Conservation (phyloP, 2,797 vertebrate genomes). For the Enteromius viviparus region DNA sequence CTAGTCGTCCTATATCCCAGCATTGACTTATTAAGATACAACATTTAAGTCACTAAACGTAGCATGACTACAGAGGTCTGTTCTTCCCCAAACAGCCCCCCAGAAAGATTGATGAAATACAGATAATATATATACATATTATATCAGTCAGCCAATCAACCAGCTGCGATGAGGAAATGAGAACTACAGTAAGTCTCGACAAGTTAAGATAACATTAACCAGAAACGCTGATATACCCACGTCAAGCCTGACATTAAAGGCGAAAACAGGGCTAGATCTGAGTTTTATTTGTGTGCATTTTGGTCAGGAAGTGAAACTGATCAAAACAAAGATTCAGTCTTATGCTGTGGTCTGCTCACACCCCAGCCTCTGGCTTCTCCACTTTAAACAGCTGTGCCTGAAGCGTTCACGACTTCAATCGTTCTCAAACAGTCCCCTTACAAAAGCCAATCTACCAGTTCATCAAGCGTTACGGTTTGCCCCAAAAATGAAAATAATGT, state of each 20-base stretch:
- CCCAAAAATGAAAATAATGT: neutral
- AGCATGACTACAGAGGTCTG: neutral
- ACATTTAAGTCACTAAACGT: neutral
- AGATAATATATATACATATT: neutral
- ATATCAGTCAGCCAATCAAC: neutral
- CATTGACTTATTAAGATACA: neutral
- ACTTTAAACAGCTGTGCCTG: conserved; percentile 12
- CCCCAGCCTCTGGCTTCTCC: conserved; percentile 22
- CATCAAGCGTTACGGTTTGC: neutral
- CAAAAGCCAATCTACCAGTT: neutral
- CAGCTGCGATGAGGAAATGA: neutral
- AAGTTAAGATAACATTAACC: neutral
- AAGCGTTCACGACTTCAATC: neutral
- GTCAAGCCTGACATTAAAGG: conserved; percentile 14
- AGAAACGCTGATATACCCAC: neutral
- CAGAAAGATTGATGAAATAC: neutral
- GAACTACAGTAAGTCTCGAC: neutral
- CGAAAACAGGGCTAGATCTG: neutral
- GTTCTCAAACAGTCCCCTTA: neutral
- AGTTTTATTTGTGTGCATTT: neutral
- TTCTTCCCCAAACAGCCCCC: neutral
- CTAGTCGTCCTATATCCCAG: neutral
- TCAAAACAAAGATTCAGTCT: conserved; percentile 49
- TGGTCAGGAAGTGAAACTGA: conserved; percentile 48
- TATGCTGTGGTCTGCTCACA: conserved; percentile 42